Base-by-base conservation (phyloP, 2,797 vertebrate species). In the Microtus obscurus region DNA sequence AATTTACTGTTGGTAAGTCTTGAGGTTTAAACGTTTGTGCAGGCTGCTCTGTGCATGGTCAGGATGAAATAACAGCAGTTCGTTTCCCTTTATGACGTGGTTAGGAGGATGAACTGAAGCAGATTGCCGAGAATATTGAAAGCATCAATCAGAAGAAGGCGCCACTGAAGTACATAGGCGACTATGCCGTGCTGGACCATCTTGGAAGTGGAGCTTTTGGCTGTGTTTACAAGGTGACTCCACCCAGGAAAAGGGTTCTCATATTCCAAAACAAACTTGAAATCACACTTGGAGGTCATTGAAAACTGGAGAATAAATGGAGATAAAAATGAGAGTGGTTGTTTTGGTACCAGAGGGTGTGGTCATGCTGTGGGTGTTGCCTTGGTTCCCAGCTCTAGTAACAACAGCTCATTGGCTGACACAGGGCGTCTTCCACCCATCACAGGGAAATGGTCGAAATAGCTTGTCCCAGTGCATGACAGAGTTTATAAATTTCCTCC, bases 201-300 rank as follows among this genome's bases (percentile, higher is more conserved):
- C 98, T 99, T 89, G 99, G 99, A 96, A 99, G 99, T 29, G 99
- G 99, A 51, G 99, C 99, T 88, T 99, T 99, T 97, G 99, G 99
- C 93, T 99, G 98, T 31, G 99, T 99, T 88, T 99, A 99, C 96
- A 99, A 99, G 98, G 99, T 99, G 97, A 97, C 53, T 43, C 82
- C 97, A 21, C n/a, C 14, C 95, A 83, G 91, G 79, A 14, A 59
- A 27, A 6, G 29, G 6, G 37, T 51, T 73, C 14, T 27, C 6
- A 69, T 65, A 6, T 37, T 93, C 21, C 9, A 40, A 45, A 74
- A n/a, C 31, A 87, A 89, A 31, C 12, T 10, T 17, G 34, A 59
- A 2, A 0, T 51, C 40, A 56, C 5, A 9, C 31, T 83, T 17
- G 5, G 10, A 88, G 1, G 19, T 19, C 81, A 23, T 3, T 45